Percentiles rank a stretch among this genome's conserved stretches.
phyloP scores from a whole-genome alignment of 2,888 invertebrate genomes.

The Trissolcus brochymenae region DNA sequence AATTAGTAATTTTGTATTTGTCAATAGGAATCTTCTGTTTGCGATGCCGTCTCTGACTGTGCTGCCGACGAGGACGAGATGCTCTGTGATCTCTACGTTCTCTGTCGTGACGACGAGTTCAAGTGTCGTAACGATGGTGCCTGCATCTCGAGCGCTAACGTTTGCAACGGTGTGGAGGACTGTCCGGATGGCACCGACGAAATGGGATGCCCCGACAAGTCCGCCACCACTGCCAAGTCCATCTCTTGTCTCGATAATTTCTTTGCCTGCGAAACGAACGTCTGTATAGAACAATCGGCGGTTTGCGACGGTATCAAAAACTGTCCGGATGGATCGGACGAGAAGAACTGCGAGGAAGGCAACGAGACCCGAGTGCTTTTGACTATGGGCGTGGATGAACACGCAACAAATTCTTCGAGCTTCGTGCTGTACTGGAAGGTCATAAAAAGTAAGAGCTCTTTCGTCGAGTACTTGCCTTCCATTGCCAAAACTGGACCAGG shows the following conservation, averaged over 20 bases:
- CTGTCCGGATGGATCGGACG: constrained; percentile 87
- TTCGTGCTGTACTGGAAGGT: constrained; percentile 83
- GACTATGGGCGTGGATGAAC: constrained; percentile 82
- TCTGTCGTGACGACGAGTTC: constrained; percentile 77
- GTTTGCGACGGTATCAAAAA: constrained; percentile 84
- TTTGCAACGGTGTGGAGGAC: constrained; percentile 78
- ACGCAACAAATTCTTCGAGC: constrained; percentile 81
- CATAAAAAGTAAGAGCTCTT: constrained; percentile 74
- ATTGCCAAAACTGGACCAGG: constrained; percentile 78
- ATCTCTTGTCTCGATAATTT: constrained; percentile 77
- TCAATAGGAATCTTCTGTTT: constrained; percentile 78
- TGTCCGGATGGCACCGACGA: constrained; percentile 80
- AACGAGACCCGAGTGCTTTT: constrained; percentile 78
- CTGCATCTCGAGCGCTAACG: constrained; percentile 78
- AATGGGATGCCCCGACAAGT: constrained; percentile 69
- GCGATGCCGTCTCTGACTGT: constrained; percentile 81
- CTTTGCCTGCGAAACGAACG: constrained; percentile 80
- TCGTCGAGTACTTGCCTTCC: constrained; percentile 83
- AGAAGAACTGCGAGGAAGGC: constrained; percentile 80
- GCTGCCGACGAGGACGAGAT: constrained; percentile 80
- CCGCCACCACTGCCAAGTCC: neutral
- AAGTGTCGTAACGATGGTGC: constrained; percentile 81
- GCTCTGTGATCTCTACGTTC: constrained; percentile 72
- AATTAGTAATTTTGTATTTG: no score
- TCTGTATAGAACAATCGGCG: constrained; percentile 80